Base-by-base conservation (phyloP, 2,113 vertebrate genomes). In the Malurus cyaneus region DNA sequence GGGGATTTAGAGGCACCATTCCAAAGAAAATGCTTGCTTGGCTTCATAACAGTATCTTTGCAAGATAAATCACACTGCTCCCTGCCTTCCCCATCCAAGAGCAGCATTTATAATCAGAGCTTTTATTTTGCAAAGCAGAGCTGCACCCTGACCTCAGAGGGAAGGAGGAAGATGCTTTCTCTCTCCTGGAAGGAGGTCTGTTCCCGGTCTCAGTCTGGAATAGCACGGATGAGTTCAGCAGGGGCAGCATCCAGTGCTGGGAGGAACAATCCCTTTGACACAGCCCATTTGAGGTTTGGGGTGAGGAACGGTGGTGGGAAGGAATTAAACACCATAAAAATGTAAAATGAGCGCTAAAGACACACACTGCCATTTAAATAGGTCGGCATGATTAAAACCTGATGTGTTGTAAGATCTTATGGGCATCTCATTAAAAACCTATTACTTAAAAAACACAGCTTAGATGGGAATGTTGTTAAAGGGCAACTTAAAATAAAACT, bases 401-500 rank as follows among this genome's bases (percentile, higher is more conserved):
- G 57, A 96, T 96, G 96, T 90, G 81, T 86, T 69, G 60, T 61
- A 93, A 86, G 86, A 92, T 92, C 92, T 93, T 95, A 92, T 89
- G 86, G 96, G 92, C 88, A 96, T 93, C 89, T 92, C 87, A 88
- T 96, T 96, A 96, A 96, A 96, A 96, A 93, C 69, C 85, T 96
- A 94, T 93, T 95, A 93, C 94, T 95, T 94, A 96, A 91, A 94
- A 97, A 96, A 94, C 82, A 88, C 91, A 93, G 91, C 92, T 94
- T 94, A 92, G 80, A 95, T 91, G 66, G 94, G 94, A 97, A 89
- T 93, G 95, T 92, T 96, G 96, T 96, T 96, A 96, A 97, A 96
- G 94, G 92, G 86, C 94, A 95, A 93, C 93, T 95, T 95, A 94
- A 96, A 97, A 95, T 96, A 94, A 96, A 96, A 96, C 79, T 97